A percentile compares a stretch with the other conserved stretches of the same genome.
phyloP scores from a whole-genome alignment of 2,797 vertebrate genomes.

The Distichodus sexfasciatus region DNA sequence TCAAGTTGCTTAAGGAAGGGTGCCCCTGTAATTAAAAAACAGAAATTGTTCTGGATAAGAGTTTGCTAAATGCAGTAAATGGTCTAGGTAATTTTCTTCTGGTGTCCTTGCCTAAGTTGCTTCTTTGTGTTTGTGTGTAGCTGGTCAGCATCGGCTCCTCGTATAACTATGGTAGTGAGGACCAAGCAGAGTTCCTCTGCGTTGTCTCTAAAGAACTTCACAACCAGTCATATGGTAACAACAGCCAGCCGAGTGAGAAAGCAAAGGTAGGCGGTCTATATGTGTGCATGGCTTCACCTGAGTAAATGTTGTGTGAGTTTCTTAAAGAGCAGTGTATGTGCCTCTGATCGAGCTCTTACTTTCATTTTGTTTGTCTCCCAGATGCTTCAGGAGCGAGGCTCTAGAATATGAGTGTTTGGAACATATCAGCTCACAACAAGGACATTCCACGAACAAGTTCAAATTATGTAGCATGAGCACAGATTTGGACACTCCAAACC shows the following conservation, averaged over 20 bases:
- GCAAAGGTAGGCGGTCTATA: slow-evolving; percentile 84
- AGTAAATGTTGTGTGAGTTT: too few relatives aligned
- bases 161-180: slow-evolving; percentile 98
- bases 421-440: not conserved
- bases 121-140: slow-evolving; percentile 59
- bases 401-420: slow-evolving; percentile 85
- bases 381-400: slow-evolving; percentile 98
- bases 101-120: slow-evolving; percentile 5
- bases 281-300: slow-evolving; percentile 6
- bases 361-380: slow-evolving; percentile 46
- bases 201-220: slow-evolving; percentile 98
- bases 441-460: not conserved
- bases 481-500: not conserved
- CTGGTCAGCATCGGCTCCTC: slow-evolving; percentile 98
- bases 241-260: slow-evolving; percentile 96
- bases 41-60: too few relatives aligned
- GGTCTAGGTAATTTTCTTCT: too few relatives aligned
- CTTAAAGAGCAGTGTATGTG: not conserved
- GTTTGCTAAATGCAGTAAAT: too few relatives aligned
- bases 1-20: too few relatives aligned
- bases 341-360: not conserved
- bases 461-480: slow-evolving; percentile 10
- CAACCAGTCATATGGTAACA: slow-evolving; percentile 89
- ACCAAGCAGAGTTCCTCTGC: slow-evolving; percentile 98
- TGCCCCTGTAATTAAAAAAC: too few relatives aligned